Conservation (phyloP, 2,888 invertebrate genomes). For the Drosophila anomelani region DNA sequence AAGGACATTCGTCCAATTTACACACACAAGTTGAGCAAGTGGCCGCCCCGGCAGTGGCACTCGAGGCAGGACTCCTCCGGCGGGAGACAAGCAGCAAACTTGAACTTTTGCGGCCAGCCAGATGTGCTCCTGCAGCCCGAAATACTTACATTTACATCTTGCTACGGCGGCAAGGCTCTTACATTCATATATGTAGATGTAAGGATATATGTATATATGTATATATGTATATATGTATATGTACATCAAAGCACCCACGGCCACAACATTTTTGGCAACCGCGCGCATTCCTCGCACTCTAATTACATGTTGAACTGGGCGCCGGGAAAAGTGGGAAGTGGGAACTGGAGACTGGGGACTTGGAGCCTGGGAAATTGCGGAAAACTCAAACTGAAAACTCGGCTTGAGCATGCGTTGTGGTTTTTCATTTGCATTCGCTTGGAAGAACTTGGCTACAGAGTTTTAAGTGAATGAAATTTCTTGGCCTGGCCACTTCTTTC, state of each 20-base stretch:
- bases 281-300: conserved; percentile 70
- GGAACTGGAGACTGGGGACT: background rate
- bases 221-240: too few species aligned
- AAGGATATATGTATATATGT: too few species aligned
- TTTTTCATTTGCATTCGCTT: conserved; percentile 73
- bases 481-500: conserved; percentile 36
- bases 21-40: conserved; percentile 65
- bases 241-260: conserved; percentile 68
- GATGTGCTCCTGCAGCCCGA: conserved; percentile 50
- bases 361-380: conserved; percentile 22
- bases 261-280: conserved; percentile 75
- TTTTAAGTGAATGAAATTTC: conserved; percentile 69
- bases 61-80: conserved; percentile 61
- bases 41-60: conserved; percentile 39
- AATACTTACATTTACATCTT: conserved; percentile 33
- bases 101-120: conserved; percentile 76
- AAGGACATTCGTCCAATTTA: conserved; percentile 75
- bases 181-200: conserved; percentile 12
- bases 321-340: background rate
- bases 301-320: conserved; percentile 70
- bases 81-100: conserved; percentile 75
- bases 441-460: conserved; percentile 64
- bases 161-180: conserved; percentile 7
- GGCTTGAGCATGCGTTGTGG: conserved; percentile 76
- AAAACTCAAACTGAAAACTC: conserved; percentile 59